Percentiles rank a stretch among this genome's conserved stretches.
Evolutionary conservation across 1,140 invertebrate species (phyloP).

Genomic region (Lasioglossum baleicum): DNA sequence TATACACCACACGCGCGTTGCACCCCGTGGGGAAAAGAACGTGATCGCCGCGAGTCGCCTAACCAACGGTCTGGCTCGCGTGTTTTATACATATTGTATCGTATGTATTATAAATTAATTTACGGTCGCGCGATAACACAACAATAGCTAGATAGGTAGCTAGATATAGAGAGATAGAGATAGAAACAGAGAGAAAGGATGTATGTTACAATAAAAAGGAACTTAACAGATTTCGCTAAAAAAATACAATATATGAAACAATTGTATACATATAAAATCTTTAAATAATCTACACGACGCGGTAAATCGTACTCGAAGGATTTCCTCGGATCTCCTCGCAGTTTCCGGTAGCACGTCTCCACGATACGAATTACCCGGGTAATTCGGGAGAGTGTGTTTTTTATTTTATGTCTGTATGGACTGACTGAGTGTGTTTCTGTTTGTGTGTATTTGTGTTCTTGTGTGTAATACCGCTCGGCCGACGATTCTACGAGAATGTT

Average conservation of each 20-base stretch:
- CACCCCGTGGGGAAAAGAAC: background rate
- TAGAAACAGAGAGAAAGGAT: slow-evolving; percentile 37
- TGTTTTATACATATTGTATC: no score
- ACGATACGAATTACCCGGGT: slow-evolving; percentile 60
- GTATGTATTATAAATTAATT: slow-evolving; percentile 58
- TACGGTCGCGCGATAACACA: slow-evolving; percentile 51
- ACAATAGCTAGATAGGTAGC: slow-evolving; percentile 45
- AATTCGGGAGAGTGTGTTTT: slow-evolving; percentile 70
- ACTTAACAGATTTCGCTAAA: slow-evolving; percentile 72
- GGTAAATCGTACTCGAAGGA: slow-evolving; percentile 38
- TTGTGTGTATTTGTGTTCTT: slow-evolving; percentile 6
- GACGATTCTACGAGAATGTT: slow-evolving; percentile 19
- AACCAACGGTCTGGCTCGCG: no score
- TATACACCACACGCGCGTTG: slow-evolving; percentile 24
- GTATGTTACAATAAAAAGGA: slow-evolving; percentile 71
- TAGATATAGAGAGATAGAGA: no score
- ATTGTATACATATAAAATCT: slow-evolving; percentile 74
- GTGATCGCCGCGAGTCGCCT: background rate
- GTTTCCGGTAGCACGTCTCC: slow-evolving; percentile 61
- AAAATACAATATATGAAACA: slow-evolving; percentile 72
- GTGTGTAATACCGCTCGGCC: background rate
- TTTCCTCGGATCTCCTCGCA: slow-evolving; percentile 10
- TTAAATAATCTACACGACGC: slow-evolving; percentile 69
- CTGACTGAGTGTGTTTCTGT: background rate
- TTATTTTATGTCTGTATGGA: slow-evolving; percentile 42